Base-by-base conservation (phyloP, 2,888 invertebrate species). In the Idaea straminata region DNA sequence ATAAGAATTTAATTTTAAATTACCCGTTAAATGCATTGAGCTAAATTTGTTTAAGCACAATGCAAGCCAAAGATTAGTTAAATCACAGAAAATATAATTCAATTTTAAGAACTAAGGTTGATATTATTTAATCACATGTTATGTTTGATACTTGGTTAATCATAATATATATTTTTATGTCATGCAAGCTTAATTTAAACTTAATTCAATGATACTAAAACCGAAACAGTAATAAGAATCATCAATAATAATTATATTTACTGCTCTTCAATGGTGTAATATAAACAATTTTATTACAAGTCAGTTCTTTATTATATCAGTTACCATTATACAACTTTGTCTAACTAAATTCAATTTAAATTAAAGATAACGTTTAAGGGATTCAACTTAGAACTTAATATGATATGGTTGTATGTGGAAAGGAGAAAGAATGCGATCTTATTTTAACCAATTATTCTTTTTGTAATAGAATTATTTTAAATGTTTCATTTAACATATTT, bases 181-280 rank as follows among this genome's bases (percentile, higher is more conserved):
- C 1, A 7, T 13, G 13, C 47, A 47, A 47, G 13, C 47, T 47
- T 13, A 7, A 47, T 13, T 13, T 47, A 13, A 47, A 47, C 13
- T 47, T 13, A 47, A 47, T 47, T 47, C 47, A 47, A 47, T 47
- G 47, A 47, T 47, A 47, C 47, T 47, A 47, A 47, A 47, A 47
- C 7, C 4, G 47, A 13, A 13, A 47, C 47, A 47, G 47, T 47
- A 47, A 47, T 47, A 47, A 5, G 47, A 47, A 47, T 47, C 47
- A 47, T 47, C 47, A 47, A 47, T 47, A 47, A 6, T 47, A 6
- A 47, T 47, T 47, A 47, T 47, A 47, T 47, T 47, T 47, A 47
- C 47, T 47, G 47, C 47, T 47, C 47, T 47, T 47, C 47, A 47
- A 47, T 47, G 47, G 47, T 47, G 47, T 47, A 47, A 47, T 47